Evolutionary conservation across 2,797 vertebrate genomes (phyloP).

Genomic region (Synaphobranchus kaupii): DNA sequence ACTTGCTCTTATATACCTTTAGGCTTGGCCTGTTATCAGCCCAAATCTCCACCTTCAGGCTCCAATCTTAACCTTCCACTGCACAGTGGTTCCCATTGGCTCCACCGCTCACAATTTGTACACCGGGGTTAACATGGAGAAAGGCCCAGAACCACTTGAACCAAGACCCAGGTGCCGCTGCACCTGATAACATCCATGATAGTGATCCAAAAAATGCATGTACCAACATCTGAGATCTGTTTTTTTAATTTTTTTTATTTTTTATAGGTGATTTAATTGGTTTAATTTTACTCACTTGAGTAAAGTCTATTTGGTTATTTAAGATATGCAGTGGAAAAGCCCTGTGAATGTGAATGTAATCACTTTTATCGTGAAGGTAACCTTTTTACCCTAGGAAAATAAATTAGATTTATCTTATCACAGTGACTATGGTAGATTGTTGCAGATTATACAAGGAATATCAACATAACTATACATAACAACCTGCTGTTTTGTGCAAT

Average conservation of each 20-base stretch:
- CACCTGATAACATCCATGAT: neutral
- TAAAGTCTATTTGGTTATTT: neutral
- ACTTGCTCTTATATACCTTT: constrained; percentile 37
- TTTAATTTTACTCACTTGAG: neutral
- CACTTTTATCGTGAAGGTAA: neutral
- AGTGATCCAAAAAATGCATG: neutral
- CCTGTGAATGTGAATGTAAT: neutral
- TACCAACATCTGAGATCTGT: neutral
- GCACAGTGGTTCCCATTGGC: constrained; percentile 1
- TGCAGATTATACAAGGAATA: neutral
- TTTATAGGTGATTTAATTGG: neutral
- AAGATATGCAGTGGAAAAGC: constrained; percentile 9
- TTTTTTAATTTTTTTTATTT: no score
- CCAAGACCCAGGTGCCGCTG: no score
- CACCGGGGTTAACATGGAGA: neutral
- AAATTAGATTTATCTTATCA: constrained; percentile 2
- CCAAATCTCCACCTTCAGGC: neutral
- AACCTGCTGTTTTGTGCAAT: neutral
- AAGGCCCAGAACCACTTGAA: no score
- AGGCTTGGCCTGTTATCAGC: neutral
- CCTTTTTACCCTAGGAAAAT: neutral
- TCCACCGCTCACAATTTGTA: neutral
- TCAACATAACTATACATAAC: neutral
- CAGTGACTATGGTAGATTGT: neutral
- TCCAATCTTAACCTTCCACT: constrained; percentile 2